Conservation (phyloP, 1,140 invertebrate genomes). For the Prorops nasuta region DNA sequence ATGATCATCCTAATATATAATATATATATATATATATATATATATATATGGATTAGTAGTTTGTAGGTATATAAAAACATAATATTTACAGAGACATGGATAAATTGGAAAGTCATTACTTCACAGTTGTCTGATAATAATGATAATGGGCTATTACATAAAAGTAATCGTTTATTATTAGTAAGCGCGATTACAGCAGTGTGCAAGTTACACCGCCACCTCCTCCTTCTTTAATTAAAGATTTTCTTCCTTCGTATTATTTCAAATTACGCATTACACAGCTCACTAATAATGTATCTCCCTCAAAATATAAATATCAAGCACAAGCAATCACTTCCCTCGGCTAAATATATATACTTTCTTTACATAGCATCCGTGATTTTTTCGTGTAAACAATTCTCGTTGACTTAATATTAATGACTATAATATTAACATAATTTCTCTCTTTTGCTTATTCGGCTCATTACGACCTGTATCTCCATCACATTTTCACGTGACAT, state of each 20-base stretch:
- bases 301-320: slow-evolving; percentile 54
- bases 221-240: too few relatives aligned
- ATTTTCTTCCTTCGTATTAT: slow-evolving; percentile 12
- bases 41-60: slow-evolving; percentile 43
- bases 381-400: slow-evolving; percentile 6
- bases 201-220: too few relatives aligned
- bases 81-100: slow-evolving; percentile 56
- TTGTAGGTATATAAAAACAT: slow-evolving; percentile 55
- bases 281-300: slow-evolving; percentile 35
- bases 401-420: slow-evolving; percentile 48
- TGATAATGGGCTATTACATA: slow-evolving; percentile 34
- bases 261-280: slow-evolving; percentile 19
- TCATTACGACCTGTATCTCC: background rate
- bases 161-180: slow-evolving; percentile 41
- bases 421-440: slow-evolving; percentile 32
- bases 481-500: slow-evolving; percentile 18
- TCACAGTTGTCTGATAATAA: slow-evolving; percentile 35
- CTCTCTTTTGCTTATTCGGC: slow-evolving; percentile 11
- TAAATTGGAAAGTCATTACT: slow-evolving; percentile 47
- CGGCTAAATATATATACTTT: slow-evolving; percentile 2
- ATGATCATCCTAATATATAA: too few relatives aligned
- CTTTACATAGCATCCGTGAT: background rate
- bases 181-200: slow-evolving; percentile 35
- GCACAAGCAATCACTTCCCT: slow-evolving; percentile 43
- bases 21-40: too few relatives aligned